phyloP scores from a whole-genome alignment of 2,888 invertebrate genomes.

The Amphipoea lucens region DNA sequence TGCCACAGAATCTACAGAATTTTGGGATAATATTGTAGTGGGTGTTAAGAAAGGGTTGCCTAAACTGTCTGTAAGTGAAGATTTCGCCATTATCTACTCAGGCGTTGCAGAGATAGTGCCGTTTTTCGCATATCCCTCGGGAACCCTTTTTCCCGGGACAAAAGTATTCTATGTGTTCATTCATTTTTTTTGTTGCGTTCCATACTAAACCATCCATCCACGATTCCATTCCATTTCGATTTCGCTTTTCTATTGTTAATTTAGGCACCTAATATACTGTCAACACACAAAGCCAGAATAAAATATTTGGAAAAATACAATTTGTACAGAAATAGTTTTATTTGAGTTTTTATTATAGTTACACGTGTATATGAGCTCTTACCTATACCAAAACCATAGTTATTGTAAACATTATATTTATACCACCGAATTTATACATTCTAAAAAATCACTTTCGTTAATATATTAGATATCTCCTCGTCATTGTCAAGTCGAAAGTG shows the following conservation, averaged over 20 bases:
- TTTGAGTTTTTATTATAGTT: background rate
- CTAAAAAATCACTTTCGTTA: background rate
- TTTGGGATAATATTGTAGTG: background rate
- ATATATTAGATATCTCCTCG: background rate
- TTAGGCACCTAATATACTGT: background rate
- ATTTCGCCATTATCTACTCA: background rate
- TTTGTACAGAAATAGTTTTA: background rate
- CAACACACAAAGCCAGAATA: background rate
- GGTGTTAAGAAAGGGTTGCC: background rate
- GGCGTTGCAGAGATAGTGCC: background rate
- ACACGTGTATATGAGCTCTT: too few species aligned
- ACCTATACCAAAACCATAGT: background rate
- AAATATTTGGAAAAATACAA: too few species aligned
- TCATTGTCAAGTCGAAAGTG: conserved; percentile 8
- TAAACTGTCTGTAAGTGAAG: background rate
- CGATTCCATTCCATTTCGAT: background rate
- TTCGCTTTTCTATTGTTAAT: too few species aligned
- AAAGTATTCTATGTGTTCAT: background rate
- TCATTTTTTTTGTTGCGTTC: background rate
- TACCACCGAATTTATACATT: background rate
- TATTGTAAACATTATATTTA: background rate
- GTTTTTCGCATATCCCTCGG: background rate
- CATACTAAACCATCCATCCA: background rate
- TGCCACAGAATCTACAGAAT: background rate
- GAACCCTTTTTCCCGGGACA: background rate